Base-by-base conservation (phyloP, 2,888 invertebrate species). In the Phasia obesa region DNA sequence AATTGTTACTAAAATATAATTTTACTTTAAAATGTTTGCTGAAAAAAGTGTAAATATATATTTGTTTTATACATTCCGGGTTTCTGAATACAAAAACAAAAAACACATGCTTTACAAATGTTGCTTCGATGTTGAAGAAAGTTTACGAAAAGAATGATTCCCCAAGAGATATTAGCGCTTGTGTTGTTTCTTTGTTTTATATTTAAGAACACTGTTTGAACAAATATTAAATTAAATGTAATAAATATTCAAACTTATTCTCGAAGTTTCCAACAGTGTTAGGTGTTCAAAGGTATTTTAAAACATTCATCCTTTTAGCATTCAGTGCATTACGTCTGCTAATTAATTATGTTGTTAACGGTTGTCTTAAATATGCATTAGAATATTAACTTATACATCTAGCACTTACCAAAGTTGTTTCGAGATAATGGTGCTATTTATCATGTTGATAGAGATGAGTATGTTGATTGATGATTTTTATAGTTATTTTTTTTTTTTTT, bases 351-450 rank as follows among this genome's bases (percentile, higher is more conserved):
- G 17, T 25, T 59, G 27, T 23, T 6, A 31, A 15, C n/a, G 21
- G 42, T 44, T 27, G 17, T 23, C 17, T 60, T 15, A 42, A 38
- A 49, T n/a, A 7, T 17, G 15, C 47, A 13, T 64, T 15, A 55
- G 25, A 15, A 25, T n/a, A 42, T n/a, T 47, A 67, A 47, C 73
- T 79, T 79, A 79, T 53, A 35, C 5, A 17, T 25, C 51, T 79
- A 81, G 74, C 79, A 86, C 86, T 86, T 86, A 86, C 86, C 86
- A 80, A 69, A 81, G 51, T 83, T 77, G 84, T 81, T 80, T 81
- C 81, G 83, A 47, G 42, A 60, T 42, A n/a, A n/a, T 25, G 44
- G 35, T 2, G 31, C 21, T 69, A 15, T 76, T 84, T 79, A 69
- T 65, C 69, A 78, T 83, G 79, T 42, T 85, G 84, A 84, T 84